These are phyloP conservation scores for Pelobates fuscus DNA, from an alignment of 2,113 vertebrate species.

Conservation along the genomic window DNA sequence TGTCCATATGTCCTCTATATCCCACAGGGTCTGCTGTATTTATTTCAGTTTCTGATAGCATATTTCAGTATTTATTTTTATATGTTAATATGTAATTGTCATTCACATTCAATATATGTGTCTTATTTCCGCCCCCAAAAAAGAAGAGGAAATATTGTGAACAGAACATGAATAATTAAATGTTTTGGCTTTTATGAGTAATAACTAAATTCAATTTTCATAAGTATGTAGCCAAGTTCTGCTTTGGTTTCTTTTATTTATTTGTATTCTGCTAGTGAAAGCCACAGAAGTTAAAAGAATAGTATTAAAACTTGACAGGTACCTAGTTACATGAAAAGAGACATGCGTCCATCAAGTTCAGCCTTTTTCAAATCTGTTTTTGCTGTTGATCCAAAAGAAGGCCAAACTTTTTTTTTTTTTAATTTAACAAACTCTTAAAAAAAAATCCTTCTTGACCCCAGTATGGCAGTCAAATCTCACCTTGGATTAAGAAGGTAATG, in stretches of 20 bases:
- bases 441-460: too few species aligned
- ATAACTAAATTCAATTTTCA: not conserved
- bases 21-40: too few species aligned
- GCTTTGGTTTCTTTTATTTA: not conserved
- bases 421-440: too few species aligned
- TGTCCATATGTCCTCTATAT: not conserved
- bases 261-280: not conserved
- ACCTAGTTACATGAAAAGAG: too few species aligned
- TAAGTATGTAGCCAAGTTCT: not conserved
- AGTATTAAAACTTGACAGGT: too few species aligned
- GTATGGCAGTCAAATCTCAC: too few species aligned
- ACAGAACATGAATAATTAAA: conserved; percentile 13
- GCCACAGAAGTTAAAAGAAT: not conserved
- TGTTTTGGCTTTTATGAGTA: conserved; percentile 3
- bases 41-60: not conserved
- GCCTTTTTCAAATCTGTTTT: too few species aligned
- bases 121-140: not conserved
- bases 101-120: not conserved
- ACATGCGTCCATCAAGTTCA: too few species aligned
- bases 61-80: not conserved
- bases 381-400: too few species aligned
- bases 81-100: not conserved
- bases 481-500: too few species aligned
- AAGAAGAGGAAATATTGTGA: not conserved
- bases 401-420: too few species aligned